Evolutionary conservation across 2,113 vertebrate species (phyloP).

Genomic region (Rattus rattus): DNA sequence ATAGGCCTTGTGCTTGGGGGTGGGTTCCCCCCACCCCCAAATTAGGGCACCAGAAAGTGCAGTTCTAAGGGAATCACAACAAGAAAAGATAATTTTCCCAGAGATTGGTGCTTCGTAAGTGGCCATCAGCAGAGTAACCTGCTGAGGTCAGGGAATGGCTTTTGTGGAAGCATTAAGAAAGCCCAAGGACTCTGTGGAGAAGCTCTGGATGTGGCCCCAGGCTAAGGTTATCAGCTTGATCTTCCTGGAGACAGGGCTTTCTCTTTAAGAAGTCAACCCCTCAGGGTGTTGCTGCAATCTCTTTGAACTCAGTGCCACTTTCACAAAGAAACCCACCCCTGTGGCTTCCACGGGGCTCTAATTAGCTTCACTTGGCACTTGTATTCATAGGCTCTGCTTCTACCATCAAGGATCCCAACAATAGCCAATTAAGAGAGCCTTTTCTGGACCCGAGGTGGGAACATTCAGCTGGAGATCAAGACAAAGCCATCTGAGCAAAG

Average conservation of each 20-base stretch:
- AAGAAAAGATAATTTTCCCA: not conserved
- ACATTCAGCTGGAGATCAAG: not conserved
- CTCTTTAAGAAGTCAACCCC: slow-evolving; percentile 7
- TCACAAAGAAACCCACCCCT: not conserved
- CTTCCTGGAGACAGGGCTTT: slow-evolving; percentile 21
- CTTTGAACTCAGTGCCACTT: slow-evolving; percentile 28
- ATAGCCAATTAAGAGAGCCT: not conserved
- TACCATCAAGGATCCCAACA: not conserved
- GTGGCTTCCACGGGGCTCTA: not conserved
- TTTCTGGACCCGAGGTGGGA: not conserved
- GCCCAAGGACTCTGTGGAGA: not conserved
- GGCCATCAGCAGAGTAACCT: not conserved
- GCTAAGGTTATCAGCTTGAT: not conserved
- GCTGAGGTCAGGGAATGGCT: slow-evolving; percentile 26
- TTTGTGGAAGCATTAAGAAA: slow-evolving; percentile 10
- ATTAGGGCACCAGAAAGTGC: not conserved
- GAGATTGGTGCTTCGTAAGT: fast-evolving
- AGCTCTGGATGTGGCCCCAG: not conserved
- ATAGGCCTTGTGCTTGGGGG: not conserved
- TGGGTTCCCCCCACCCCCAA: not conserved
- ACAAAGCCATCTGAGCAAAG: not conserved
- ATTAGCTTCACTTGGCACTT: not conserved
- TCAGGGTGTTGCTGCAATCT: not conserved
- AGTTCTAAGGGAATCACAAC: not conserved
- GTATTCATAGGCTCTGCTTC: not conserved